Evolutionary conservation across 2,888 invertebrate genomes (phyloP), one percentile per base, ranked within the genome.

Genomic region (Deilephila porcellus): DNA sequence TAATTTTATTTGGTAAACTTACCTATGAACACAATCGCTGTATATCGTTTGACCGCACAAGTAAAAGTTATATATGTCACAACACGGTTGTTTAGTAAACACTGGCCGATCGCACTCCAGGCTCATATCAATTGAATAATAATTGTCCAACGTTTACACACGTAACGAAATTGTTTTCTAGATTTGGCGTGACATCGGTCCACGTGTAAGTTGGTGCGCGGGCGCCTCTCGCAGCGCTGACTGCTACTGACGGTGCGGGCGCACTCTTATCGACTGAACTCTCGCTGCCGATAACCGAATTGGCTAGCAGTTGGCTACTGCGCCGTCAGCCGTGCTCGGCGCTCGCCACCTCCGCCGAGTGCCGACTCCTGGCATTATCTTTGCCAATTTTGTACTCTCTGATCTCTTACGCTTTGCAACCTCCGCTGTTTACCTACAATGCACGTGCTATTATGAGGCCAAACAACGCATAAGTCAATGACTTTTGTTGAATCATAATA

Each of bases 261-360:
- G 86, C 86, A 84, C 84, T 82, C 90, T 93, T 93, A 93, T 93
- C 93, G 91, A 86, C 87, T 80, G 86, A 78, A 84, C 87, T 90
- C 86, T 89, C 86, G 81, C 86, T 85, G 80, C 83, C 89, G 93
- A 93, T 94, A 93, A 93, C 88, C 90, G 82, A 80, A 81, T 81
- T 84, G 84, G 79, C 84, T 80, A 85, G 85, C 83, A 86, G 84
- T 81, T 85, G 83, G 83, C 37, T 52, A 20, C 45, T 25, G 67
- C 45, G 67, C 11, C 20, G 20, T 14, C 14, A 45, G 11, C 14
- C 45, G 14, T 45, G 45, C 45, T 45, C n/a, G n/a, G 5, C n/a
- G 56, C n/a, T 56, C 56, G n/a, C 19, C 56, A 52, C 52, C 20
- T 17, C 45, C 45, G 14, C 25, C 19, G 37, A n/a, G n/a, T n/a